phyloP scores from a whole-genome alignment of 2,888 invertebrate genomes.

The Microctonus aethiopoides region DNA sequence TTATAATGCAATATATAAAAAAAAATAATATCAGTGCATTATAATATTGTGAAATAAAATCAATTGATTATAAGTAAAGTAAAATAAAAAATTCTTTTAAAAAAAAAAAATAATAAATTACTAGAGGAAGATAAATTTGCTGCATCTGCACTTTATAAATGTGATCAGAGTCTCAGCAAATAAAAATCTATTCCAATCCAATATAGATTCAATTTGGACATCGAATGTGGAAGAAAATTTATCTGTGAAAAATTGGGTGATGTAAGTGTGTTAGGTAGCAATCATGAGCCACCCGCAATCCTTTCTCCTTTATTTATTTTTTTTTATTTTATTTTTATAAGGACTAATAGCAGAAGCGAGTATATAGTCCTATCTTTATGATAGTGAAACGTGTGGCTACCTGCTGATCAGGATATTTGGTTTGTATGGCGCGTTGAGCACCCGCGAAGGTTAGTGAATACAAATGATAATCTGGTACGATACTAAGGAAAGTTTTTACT shows the following conservation, averaged over 20 bases:
- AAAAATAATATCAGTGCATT: too few species aligned
- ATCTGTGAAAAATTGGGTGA: neutral
- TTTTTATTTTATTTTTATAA: too few species aligned
- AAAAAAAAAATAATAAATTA: too few species aligned
- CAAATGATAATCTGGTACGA: slow-evolving; percentile 34
- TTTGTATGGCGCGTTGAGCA: slow-evolving; percentile 31
- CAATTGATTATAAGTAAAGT: too few species aligned
- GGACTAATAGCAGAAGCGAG: neutral
- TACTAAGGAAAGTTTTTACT: slow-evolving; percentile 39
- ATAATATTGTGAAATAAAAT: neutral
- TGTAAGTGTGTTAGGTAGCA: neutral
- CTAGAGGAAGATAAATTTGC: too few species aligned
- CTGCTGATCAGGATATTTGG: slow-evolving; percentile 1
- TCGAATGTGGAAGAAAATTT: neutral
- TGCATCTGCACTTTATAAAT: too few species aligned
- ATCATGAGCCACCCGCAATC: neutral
- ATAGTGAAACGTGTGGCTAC: slow-evolving; percentile 32
- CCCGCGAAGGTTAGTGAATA: slow-evolving; percentile 32
- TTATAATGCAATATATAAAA: neutral
- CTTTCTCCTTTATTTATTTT: too few species aligned
- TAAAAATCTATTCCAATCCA: too few species aligned
- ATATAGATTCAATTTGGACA: too few species aligned
- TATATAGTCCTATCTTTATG: slow-evolving; percentile 22
- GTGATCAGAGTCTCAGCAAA: too few species aligned
- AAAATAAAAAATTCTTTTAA: too few species aligned